phyloP scores from a whole-genome alignment of 1,140 invertebrate species.

The Oreohelix idahoensis region DNA sequence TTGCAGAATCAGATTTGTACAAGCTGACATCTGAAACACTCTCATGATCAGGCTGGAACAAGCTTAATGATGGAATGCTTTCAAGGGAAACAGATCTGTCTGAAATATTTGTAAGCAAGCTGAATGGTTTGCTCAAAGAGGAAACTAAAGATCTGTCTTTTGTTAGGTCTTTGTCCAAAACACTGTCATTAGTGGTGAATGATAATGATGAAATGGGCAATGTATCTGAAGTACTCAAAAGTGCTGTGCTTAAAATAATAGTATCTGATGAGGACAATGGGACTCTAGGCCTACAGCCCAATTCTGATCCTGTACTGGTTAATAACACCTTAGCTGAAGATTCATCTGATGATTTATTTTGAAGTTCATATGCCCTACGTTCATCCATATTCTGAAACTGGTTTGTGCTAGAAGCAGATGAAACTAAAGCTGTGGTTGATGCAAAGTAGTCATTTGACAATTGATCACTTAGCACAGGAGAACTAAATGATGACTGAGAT shows the following conservation, averaged over 20 bases:
- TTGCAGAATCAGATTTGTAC: not conserved
- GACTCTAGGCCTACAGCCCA: not conserved
- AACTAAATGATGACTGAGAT: not conserved
- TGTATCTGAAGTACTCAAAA: not conserved
- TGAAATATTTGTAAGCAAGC: constrained; percentile 21
- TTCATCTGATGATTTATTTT: not conserved
- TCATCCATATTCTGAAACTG: not conserved
- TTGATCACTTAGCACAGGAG: not conserved
- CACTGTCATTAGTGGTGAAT: not conserved
- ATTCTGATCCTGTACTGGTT: not conserved
- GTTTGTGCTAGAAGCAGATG: not conserved
- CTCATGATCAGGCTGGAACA: constrained; percentile 19
- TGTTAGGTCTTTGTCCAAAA: not conserved
- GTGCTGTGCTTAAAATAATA: not conserved
- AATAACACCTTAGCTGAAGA: not conserved
- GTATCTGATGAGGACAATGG: constrained; percentile 9
- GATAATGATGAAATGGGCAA: not conserved
- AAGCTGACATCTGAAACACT: not conserved
- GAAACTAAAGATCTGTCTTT: not conserved
- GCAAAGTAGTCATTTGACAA: not conserved
- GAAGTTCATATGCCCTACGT: not conserved
- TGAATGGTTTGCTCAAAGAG: not conserved
- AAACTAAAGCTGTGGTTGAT: not conserved
- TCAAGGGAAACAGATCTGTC: constrained; percentile 24
- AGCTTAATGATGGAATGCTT: constrained; percentile 27